A percentile compares a stretch with the other conserved stretches of the same genome.
Conservation (phyloP, 2,113 vertebrate genomes). For the Brevimyrus niger region DNA sequence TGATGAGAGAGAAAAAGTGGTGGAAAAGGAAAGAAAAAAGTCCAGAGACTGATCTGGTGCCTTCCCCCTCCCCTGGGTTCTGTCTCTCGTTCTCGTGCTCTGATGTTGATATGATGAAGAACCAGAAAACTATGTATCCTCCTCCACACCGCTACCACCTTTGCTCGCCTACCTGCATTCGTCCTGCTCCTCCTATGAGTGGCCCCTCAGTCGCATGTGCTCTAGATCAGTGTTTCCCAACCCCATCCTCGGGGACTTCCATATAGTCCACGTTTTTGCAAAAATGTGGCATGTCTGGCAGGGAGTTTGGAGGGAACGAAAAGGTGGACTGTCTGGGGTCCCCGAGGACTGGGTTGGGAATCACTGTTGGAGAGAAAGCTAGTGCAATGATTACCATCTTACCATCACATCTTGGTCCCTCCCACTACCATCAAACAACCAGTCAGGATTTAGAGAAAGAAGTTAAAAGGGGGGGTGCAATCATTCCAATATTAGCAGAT, state of each 20-base stretch:
- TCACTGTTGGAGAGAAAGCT: neutral
- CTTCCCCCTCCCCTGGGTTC: constrained; percentile 40
- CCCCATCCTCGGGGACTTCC: neutral
- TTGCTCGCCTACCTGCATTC: constrained; percentile 11
- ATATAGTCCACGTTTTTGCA: neutral
- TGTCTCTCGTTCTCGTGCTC: neutral
- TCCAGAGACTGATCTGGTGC: constrained; percentile 32
- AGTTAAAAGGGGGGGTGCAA: neutral
- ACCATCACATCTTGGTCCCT: neutral
- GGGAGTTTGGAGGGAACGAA: neutral
- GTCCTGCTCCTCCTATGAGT: constrained; percentile 7
- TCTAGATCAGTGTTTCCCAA: neutral
- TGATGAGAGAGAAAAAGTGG: neutral
- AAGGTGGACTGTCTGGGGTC: neutral
- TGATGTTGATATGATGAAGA: constrained; percentile 38
- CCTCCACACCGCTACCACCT: constrained; percentile 20
- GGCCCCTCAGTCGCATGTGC: constrained; percentile 1
- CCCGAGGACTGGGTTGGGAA: neutral
- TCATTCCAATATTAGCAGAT: neutral
- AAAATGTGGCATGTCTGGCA: neutral
- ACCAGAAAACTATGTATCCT: constrained; percentile 31
- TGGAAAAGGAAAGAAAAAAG: constrained; percentile 28
- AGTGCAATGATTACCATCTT: neutral
- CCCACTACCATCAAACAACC: neutral
- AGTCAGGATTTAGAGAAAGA: neutral